Evolutionary conservation across 2,797 vertebrate genomes (phyloP), one percentile per base, ranked within the genome.

Genomic region (Centropyge bicolor): DNA sequence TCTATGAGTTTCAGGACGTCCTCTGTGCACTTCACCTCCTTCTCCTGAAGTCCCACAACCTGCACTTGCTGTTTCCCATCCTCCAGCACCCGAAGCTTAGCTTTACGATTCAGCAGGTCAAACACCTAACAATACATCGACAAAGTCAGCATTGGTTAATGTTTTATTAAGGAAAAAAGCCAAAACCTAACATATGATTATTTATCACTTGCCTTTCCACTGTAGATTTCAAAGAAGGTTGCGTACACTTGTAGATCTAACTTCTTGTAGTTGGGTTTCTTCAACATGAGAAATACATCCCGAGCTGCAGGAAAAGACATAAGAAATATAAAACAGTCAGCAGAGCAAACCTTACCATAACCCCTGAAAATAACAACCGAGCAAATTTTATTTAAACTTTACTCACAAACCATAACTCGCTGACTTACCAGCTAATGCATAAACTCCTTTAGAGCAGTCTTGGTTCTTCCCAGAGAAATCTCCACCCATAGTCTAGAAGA

Each of bases 221-320:
- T 99, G 93, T 99, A 99, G 94, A 99, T 99, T 95, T 99, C 98
- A 95, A 99, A 99, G 95, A 98, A 99, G 2, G 98, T 99, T 89
- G 98, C 95, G 78, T 97, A 98, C 54, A 99, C 97, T 94, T 99
- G 97, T 91, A 99, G 97, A 85, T 99, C 98, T 93, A 99, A 91
- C 91, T 99, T 98, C 91, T 98, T 99, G 91, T 98, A 98, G 81
- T 96, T 97, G 94, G 97, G 97, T 86, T 99, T 99, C 95, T 99
- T 99, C 92, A 98, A 93, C 97, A 99, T 98, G 94, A 98, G 95
- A 94, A 99, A 99, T 86, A 99, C 98, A 94, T 99, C 98, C 82
- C 97, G 95, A 94, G 98, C 98, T 99, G 91, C 70, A 75, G 70
- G 24, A 70, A 55, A 66, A 66, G 3, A 87, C 13, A 87, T 0